Evolutionary conservation across 2,113 vertebrate species (phyloP).

Genomic region (Semnornis frantzii): DNA sequence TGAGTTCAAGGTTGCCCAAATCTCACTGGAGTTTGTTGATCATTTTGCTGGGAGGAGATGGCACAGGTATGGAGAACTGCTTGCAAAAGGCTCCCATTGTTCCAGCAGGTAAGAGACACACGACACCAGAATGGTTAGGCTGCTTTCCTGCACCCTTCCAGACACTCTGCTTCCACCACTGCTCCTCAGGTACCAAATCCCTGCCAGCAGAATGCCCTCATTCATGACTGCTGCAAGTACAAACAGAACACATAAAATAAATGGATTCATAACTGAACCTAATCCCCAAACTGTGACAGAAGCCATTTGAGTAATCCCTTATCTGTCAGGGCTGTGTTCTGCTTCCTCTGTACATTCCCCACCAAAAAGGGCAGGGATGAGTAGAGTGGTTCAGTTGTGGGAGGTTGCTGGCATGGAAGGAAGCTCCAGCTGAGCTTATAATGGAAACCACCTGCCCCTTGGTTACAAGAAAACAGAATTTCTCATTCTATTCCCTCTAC

Average conservation of each 20-base stretch:
- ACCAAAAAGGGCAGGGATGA: conserved; percentile 15
- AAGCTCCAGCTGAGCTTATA: conserved; percentile 50
- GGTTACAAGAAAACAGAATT: neutral
- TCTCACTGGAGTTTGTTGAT: neutral
- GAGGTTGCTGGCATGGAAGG: conserved; percentile 51
- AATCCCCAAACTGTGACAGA: conserved; percentile 21
- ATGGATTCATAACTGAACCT: conserved; percentile 30
- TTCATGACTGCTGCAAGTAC: neutral
- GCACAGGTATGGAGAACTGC: neutral
- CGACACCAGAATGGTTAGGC: neutral
- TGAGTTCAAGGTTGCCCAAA: neutral
- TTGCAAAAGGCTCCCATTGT: neutral
- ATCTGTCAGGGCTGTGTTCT: neutral
- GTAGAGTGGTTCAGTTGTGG: neutral
- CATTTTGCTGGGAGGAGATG: neutral
- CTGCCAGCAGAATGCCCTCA: conserved; percentile 4
- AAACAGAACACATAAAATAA: conserved; percentile 10
- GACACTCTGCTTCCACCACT: neutral
- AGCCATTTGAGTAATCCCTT: conserved; percentile 27
- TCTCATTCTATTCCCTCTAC: conserved; percentile 2
- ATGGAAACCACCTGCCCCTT: conserved; percentile 40
- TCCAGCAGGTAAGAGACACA: neutral
- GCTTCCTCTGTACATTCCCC: neutral
- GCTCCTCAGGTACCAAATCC: neutral
- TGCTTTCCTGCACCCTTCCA: neutral